Evolutionary conservation across 2,113 vertebrate species (phyloP).

Genomic region (Labeo rohita): DNA sequence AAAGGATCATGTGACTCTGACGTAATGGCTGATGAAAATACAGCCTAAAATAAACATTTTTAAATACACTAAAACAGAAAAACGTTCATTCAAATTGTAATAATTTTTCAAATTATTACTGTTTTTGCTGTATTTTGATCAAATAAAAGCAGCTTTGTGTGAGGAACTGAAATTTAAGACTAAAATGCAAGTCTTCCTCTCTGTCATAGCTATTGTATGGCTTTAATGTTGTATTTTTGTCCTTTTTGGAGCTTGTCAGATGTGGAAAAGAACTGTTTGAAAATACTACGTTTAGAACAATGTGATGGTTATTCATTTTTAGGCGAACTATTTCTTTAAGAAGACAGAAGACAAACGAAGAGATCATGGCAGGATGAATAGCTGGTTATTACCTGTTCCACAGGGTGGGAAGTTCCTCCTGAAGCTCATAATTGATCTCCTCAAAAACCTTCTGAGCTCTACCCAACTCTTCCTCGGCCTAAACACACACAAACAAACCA

Average conservation of each 20-base stretch:
- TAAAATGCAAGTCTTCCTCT: too few species aligned
- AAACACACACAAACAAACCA: slow-evolving; percentile 46
- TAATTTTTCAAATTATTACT: neutral
- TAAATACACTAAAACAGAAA: neutral
- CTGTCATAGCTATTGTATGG: too few species aligned
- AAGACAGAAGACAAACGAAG: neutral
- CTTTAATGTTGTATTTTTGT: too few species aligned
- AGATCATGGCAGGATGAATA: neutral
- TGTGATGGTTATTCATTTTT: neutral
- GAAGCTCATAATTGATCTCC: slow-evolving; percentile 94
- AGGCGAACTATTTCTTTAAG: neutral
- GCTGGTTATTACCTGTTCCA: slow-evolving; percentile 86
- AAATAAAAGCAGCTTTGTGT: neutral
- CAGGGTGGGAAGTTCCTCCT: slow-evolving; percentile 92
- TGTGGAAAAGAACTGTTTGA: neutral
- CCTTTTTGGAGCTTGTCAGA: neutral
- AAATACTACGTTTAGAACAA: neutral
- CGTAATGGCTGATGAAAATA: neutral
- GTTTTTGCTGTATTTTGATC: neutral
- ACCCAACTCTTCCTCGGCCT: slow-evolving; percentile 96
- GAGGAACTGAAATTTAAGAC: too few species aligned
- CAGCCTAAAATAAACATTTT: neutral
- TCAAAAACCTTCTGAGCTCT: slow-evolving; percentile 98
- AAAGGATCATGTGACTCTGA: neutral
- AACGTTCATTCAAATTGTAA: neutral